A percentile compares a stretch with the other conserved stretches of the same genome.
Conservation (phyloP, 2,797 vertebrate genomes). For the Bovichtus variegatus region DNA sequence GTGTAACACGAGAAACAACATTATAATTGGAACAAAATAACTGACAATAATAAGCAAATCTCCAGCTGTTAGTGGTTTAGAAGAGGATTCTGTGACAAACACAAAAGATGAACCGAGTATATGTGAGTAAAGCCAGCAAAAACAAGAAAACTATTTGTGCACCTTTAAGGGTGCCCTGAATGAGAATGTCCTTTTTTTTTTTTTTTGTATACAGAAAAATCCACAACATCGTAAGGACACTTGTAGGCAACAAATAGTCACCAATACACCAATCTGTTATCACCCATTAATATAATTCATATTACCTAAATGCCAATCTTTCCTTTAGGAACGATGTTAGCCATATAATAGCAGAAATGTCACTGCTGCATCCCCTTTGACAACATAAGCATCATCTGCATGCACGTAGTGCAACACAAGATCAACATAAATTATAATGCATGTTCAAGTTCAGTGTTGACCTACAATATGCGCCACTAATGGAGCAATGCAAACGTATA, state of each 20-base stretch:
- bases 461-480: not conserved
- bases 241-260: not conserved
- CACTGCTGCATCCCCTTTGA: not conserved
- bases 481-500: not conserved
- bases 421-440: not conserved
- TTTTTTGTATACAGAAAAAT: not conserved
- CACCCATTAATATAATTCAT: not conserved
- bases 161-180: not conserved
- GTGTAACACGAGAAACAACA: not conserved
- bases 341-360: not conserved
- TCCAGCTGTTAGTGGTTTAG: not conserved
- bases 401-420: not conserved
- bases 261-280: not conserved
- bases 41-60: not conserved
- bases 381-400: not conserved
- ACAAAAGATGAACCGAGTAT: not conserved
- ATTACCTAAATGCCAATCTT: not conserved
- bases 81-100: not conserved
- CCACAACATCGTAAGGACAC: not conserved
- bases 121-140: not conserved
- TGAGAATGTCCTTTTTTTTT: too few species aligned
- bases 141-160: not conserved
- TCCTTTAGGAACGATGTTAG: not conserved
- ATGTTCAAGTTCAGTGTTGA: not conserved
- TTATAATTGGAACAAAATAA: not conserved